Evolutionary conservation across 2,888 invertebrate species (phyloP), one percentile per base, ranked within the genome.

Genomic region (Heliconius cydno): DNA sequence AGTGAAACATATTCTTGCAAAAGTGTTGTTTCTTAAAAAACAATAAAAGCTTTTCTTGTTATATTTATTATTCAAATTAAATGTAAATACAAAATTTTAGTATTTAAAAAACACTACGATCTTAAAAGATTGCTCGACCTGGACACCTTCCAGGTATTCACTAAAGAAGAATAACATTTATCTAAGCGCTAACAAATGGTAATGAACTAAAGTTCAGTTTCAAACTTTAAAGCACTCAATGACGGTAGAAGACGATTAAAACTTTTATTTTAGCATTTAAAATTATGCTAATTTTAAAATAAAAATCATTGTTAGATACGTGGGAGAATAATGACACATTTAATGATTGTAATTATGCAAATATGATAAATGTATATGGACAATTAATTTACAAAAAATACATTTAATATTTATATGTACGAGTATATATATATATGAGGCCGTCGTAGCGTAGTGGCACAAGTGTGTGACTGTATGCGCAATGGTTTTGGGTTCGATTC

Each of bases 111-210:
- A 22, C 52, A 7, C 52, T 52, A 52, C 19, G 22, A 52, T 52
- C 3, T 52, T 52, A 65, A 25, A 46, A 71, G 30, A 76, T 63
- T 57, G 71, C 78, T 76, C 38, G 65, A 63, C 78, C 76, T 82
- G 82, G 82, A 82, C 68, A 76, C 72, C 60, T 79, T 82, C 81
- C 82, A 82, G 76, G 80, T 76, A 78, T 25, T 78, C 63, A 71
- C 74, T 79, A 79, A 83, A 78, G 79, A 82, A 76, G 78, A 79
- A 81, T 82, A 82, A 81, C 81, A 79, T 82, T 82, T 80, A 81
- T 81, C 81, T 78, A 76, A 67, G 63, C 74, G 78, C 78, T 83
- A 76, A 72, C 72, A 76, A 74, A 70, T 81, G 81, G 67, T 83
- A 83, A 83, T 83, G 83, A 81, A 79, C 60, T 66, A 46, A 80